phyloP scores from a whole-genome alignment of 2,888 invertebrate genomes.

The Papilio elwesi region DNA sequence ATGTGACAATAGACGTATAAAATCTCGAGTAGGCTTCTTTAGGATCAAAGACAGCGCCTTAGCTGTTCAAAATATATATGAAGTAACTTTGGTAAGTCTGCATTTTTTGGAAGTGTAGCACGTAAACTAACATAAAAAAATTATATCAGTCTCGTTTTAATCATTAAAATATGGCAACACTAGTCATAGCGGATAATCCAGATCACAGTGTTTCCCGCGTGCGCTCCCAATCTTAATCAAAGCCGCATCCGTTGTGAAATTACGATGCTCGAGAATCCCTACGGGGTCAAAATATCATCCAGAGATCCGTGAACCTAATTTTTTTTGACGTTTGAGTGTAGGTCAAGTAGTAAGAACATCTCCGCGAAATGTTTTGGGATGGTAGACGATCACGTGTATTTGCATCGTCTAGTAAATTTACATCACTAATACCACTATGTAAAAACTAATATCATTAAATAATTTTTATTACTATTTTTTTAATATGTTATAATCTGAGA shows the following conservation, averaged over 20 bases:
- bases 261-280: slow-evolving; percentile 20
- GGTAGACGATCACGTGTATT: too few species aligned
- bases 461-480: too few species aligned
- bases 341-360: too few species aligned
- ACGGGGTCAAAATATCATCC: neutral
- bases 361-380: too few species aligned
- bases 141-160: neutral
- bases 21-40: too few species aligned
- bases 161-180: slow-evolving; percentile 19
- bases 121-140: neutral
- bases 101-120: neutral
- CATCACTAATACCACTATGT: too few species aligned
- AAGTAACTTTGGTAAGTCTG: neutral
- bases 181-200: slow-evolving; percentile 35
- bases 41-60: neutral
- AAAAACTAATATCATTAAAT: too few species aligned
- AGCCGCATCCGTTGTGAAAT: slow-evolving; percentile 33
- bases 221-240: slow-evolving; percentile 40
- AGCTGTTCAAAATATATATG: neutral
- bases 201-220: slow-evolving; percentile 35
- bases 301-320: neutral
- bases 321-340: neutral
- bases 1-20: neutral
- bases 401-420: too few species aligned
- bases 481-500: too few species aligned